phyloP scores from a whole-genome alignment of 2,113 vertebrate genomes.

The Semicossyphus pulcher region DNA sequence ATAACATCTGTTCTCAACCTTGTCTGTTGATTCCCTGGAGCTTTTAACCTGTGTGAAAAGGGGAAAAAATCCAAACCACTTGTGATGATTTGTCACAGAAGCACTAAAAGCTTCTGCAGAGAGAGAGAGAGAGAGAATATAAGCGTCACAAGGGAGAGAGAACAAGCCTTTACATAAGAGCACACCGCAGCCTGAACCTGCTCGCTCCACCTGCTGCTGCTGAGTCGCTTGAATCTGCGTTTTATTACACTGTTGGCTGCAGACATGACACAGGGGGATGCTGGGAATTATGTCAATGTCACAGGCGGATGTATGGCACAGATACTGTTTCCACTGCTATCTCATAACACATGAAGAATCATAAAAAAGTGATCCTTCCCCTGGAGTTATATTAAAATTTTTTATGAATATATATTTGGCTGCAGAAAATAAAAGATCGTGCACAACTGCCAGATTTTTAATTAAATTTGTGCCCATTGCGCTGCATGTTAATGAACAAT shows the following conservation, averaged over 20 bases:
- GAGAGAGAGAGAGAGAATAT: slow-evolving; percentile 21
- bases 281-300: slow-evolving; percentile 57
- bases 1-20: neutral
- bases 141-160: slow-evolving; percentile 21
- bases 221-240: slow-evolving; percentile 23
- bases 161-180: slow-evolving; percentile 10
- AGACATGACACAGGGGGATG: slow-evolving; percentile 31
- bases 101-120: slow-evolving; percentile 1
- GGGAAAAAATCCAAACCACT: slow-evolving; percentile 13
- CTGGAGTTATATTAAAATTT: neutral
- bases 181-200: neutral
- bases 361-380: slow-evolving; percentile 2
- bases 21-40: neutral
- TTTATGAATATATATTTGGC: neutral
- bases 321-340: slow-evolving; percentile 10
- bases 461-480: slow-evolving; percentile 34
- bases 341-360: slow-evolving; percentile 8
- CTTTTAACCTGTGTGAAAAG: neutral
- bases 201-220: slow-evolving; percentile 14
- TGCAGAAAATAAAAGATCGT: slow-evolving; percentile 35
- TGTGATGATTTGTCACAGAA: slow-evolving; percentile 38
- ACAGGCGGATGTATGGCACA: slow-evolving; percentile 18
- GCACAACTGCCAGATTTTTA: slow-evolving; percentile 30
- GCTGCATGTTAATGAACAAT: slow-evolving; percentile 38
- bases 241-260: slow-evolving; percentile 11